Conservation (phyloP, 2,888 invertebrate genomes). For the Latrodectus elegans region DNA sequence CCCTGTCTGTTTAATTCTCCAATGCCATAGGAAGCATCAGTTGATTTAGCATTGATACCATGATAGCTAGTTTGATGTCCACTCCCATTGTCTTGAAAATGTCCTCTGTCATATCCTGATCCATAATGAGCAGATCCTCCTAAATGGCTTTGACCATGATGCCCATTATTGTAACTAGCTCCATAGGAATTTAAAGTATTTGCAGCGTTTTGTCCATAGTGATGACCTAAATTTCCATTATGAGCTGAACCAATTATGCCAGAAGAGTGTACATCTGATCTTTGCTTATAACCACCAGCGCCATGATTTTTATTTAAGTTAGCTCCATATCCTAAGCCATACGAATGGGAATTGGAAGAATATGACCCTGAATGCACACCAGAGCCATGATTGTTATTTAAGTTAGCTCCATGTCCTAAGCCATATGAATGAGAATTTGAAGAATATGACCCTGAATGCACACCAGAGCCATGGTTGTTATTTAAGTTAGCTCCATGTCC, state of each 20-base stretch:
- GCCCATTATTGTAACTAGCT: neutral
- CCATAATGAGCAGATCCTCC: too few relatives aligned
- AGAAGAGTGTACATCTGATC: neutral
- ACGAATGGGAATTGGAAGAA: neutral
- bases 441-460: neutral
- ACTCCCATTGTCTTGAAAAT: too few relatives aligned
- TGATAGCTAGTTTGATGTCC: too few relatives aligned
- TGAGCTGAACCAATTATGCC: neutral
- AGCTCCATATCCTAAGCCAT: neutral
- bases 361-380: neutral
- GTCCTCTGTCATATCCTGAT: too few relatives aligned
- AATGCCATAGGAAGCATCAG: too few relatives aligned
- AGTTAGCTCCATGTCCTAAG: neutral
- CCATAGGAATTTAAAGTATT: neutral
- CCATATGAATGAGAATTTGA: neutral
- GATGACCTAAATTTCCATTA: slow-evolving; percentile 1
- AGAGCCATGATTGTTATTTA: slow-evolving; percentile 3
- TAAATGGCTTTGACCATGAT: neutral
- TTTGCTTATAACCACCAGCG: neutral
- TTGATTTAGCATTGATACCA: too few relatives aligned
- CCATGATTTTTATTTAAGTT: slow-evolving; percentile 1
- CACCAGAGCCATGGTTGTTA: slow-evolving; percentile 7
- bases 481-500: neutral
- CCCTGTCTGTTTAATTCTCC: too few relatives aligned
- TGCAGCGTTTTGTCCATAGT: neutral